phyloP scores from a whole-genome alignment of 2,888 invertebrate species.

The Meiosimyza decipiens region DNA sequence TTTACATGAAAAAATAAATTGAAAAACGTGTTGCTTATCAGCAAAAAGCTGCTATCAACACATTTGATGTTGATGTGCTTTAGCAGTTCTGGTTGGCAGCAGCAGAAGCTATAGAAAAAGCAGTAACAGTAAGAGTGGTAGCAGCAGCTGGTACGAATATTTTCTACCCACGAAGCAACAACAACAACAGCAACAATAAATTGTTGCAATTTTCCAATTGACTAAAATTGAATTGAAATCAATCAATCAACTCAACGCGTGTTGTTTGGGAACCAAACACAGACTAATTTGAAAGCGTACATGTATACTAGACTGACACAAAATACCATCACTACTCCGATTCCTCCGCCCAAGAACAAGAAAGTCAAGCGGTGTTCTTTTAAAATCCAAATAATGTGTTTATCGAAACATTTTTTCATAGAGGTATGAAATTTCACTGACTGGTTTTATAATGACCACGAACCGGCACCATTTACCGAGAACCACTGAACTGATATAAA shows the following conservation, averaged over 20 bases:
- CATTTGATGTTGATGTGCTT: neutral
- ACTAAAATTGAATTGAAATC: conserved; percentile 42
- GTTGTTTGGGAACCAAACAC: conserved; percentile 3
- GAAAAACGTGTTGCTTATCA: conserved; percentile 35
- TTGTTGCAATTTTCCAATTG: conserved; percentile 40
- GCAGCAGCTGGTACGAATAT: neutral
- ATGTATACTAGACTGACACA: conserved; percentile 6
- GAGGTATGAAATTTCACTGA: no score
- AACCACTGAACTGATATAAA: no score
- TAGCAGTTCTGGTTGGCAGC: neutral
- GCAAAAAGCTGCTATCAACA: neutral
- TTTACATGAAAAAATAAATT: conserved; percentile 28
- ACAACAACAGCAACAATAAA: conserved; percentile 34
- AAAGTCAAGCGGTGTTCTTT: no score
- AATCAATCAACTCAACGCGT: conserved; percentile 37
- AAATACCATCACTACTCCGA: no score
- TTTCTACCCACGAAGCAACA: conserved; percentile 11
- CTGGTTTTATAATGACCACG: no score
- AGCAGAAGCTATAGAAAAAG: neutral
- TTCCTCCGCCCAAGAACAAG: no score
- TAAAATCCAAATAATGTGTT: no score
- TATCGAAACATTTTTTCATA: no score
- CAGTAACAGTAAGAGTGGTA: no score
- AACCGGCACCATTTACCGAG: no score
- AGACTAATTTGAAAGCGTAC: neutral